Evolutionary conservation across 2,797 vertebrate genomes (phyloP), one percentile per base, ranked within the genome.

Genomic region (Sciurus carolinensis): DNA sequence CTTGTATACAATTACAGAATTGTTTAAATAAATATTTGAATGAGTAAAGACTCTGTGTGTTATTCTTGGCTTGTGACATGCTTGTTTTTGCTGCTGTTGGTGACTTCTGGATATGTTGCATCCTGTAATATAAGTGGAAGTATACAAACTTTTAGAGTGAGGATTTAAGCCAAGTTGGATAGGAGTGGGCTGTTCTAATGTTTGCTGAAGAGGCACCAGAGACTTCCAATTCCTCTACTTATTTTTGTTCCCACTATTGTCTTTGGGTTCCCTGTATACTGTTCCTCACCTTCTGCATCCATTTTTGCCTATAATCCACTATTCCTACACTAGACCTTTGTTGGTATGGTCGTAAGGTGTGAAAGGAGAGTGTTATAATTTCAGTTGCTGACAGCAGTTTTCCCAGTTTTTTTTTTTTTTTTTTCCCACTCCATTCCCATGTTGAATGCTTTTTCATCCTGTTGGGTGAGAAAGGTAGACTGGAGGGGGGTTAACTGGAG

Each of bases 21-120:
- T 89, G 18, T 54, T 84, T 67, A 69, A 89, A 75, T 52, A 84
- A 83, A 76, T 62, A 59, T 73, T 95, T 14, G 75, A 71, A 75
- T 59, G 18, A 75, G 33, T 47, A 77, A 90, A 66, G 50, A 47
- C 5, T 75, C 4, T 54, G 1, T 84, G 22, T 72, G 17, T 36
- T 50, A 69, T 88, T 62, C 28, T 67, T 50, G 7, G 5, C 36
- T 57, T 33, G 8, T 26, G 9, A 10, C 11, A 66, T 36, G 7
- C 0, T 24, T 76, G 75, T 89, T 42, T 81, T 89, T 57, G 36
- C 15, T 26, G 24, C 59, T 67, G 44, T 42, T 73, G 44, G 18
- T 81, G 15, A 64, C n/a, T 77, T 6, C 28, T 79, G 42, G 26
- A 18, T 28, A 44, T 66, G 7, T 59, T 69, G 15, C 28, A 57